Conservation (phyloP, 2,888 invertebrate species). For the Leptura quadrifasciata region DNA sequence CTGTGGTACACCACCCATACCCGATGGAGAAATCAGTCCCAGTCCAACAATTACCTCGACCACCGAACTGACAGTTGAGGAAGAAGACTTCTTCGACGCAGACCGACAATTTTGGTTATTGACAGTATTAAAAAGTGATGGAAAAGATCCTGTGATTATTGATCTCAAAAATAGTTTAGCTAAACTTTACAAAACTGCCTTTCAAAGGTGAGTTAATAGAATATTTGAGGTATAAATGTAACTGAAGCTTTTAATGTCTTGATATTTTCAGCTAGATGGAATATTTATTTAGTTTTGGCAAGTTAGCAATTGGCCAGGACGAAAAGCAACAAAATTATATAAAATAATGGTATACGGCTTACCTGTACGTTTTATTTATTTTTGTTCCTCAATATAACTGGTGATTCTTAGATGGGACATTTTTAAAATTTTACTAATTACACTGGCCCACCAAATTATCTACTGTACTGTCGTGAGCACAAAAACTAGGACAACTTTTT, state of each 20-base stretch:
- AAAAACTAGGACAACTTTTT: too few species aligned
- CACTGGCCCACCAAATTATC: too few species aligned
- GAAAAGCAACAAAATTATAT: not conserved
- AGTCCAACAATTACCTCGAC: slow-evolving; percentile 68
- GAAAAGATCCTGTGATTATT: slow-evolving; percentile 73
- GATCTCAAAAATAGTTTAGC: slow-evolving; percentile 85
- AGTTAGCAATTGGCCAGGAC: too few species aligned
- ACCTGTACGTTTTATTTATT: too few species aligned
- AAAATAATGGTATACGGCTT: not conserved
- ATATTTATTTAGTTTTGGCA: too few species aligned
- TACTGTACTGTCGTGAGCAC: too few species aligned
- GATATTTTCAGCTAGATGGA: too few species aligned
- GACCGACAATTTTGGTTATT: slow-evolving; percentile 88
- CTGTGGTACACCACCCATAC: slow-evolving; percentile 72
- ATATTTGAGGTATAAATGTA: too few species aligned
- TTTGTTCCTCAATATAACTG: too few species aligned
- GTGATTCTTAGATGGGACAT: too few species aligned
- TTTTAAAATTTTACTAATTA: too few species aligned
- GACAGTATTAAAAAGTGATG: slow-evolving; percentile 81
- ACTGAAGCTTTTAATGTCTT: too few species aligned
- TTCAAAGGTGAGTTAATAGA: slow-evolving; percentile 78
- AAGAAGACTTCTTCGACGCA: slow-evolving; percentile 70
- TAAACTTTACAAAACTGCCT: slow-evolving; percentile 86
- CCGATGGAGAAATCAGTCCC: slow-evolving; percentile 75
- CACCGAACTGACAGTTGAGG: slow-evolving; percentile 42